Evolutionary conservation across 2,888 invertebrate genomes (phyloP).

Genomic region (Hypena proboscidalis): DNA sequence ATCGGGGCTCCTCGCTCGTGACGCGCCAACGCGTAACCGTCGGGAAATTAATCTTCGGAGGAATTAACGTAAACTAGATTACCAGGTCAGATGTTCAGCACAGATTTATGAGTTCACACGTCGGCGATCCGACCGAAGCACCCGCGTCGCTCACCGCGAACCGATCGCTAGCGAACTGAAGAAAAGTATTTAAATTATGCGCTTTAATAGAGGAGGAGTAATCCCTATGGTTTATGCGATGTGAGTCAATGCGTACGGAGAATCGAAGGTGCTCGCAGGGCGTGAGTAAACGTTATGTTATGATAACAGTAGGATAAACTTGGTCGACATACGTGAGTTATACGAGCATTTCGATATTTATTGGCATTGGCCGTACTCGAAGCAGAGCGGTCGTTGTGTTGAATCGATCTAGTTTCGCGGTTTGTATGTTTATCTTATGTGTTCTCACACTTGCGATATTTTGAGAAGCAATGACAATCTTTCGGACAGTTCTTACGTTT

Average conservation of each 20-base stretch:
- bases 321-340: conserved; percentile 29
- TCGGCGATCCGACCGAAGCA: conserved; percentile 49
- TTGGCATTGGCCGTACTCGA: conserved; percentile 19
- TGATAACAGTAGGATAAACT: conserved; percentile 33
- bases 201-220: conserved; percentile 37
- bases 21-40: conserved; percentile 41
- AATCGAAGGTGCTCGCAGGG: conserved; percentile 13
- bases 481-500: conserved; percentile 23
- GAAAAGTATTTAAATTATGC: conserved; percentile 47
- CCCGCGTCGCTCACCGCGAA: conserved; percentile 38
- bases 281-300: conserved; percentile 29
- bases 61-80: conserved; percentile 60
- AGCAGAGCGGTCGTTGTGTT: conserved; percentile 11
- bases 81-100: conserved; percentile 54
- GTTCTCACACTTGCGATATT: conserved; percentile 17
- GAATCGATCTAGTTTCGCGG: conserved; percentile 8
- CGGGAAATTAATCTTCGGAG: conserved; percentile 47
- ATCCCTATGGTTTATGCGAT: conserved; percentile 32
- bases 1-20: conserved; percentile 38
- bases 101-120: conserved; percentile 56
- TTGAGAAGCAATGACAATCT: conserved; percentile 35
- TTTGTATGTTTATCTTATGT: conserved; percentile 15
- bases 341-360: conserved; percentile 33
- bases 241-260: conserved; percentile 32
- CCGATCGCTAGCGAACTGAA: conserved; percentile 42